Percentiles rank a stretch among this genome's conserved stretches.
Conservation (phyloP, 2,888 invertebrate species). For the Furcula furcula region DNA sequence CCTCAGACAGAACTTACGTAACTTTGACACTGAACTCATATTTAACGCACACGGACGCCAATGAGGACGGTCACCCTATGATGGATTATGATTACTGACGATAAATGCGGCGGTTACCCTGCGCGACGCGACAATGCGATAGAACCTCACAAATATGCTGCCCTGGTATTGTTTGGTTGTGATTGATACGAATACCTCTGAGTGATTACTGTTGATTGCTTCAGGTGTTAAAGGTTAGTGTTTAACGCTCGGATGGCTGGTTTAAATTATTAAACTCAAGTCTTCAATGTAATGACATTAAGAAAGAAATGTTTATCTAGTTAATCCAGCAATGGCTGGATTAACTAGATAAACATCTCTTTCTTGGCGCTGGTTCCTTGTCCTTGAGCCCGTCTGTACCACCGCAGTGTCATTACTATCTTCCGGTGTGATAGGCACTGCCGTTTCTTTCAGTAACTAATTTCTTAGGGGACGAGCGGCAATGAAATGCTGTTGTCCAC, state of each 20-base stretch:
- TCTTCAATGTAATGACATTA: too few species aligned
- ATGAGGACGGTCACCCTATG: slow-evolving; percentile 34
- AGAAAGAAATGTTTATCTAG: too few species aligned
- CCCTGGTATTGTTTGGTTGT: slow-evolving; percentile 32
- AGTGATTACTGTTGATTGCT: slow-evolving; percentile 7
- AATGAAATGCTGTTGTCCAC: too few species aligned
- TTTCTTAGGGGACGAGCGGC: too few species aligned
- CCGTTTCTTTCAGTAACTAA: too few species aligned
- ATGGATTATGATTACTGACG: slow-evolving; percentile 63
- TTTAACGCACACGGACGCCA: slow-evolving; percentile 28
- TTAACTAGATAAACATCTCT: too few species aligned
- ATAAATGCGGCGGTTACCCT: slow-evolving; percentile 41
- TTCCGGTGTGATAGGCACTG: too few species aligned
- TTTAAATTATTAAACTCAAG: too few species aligned
- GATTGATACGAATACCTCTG: slow-evolving; percentile 36
- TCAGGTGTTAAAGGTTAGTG: background rate
- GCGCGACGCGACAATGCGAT: slow-evolving; percentile 64
- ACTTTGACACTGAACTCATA: slow-evolving; percentile 44
- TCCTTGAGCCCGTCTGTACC: too few species aligned
- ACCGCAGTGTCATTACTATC: too few species aligned
- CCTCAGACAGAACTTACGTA: slow-evolving; percentile 27
- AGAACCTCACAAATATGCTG: slow-evolving; percentile 49
- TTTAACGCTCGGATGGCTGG: background rate
- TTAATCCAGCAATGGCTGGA: too few species aligned
- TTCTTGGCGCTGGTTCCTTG: too few species aligned